Evolutionary conservation across 2,797 vertebrate genomes (phyloP).

Genomic region (Sarcophilus harrisii): DNA sequence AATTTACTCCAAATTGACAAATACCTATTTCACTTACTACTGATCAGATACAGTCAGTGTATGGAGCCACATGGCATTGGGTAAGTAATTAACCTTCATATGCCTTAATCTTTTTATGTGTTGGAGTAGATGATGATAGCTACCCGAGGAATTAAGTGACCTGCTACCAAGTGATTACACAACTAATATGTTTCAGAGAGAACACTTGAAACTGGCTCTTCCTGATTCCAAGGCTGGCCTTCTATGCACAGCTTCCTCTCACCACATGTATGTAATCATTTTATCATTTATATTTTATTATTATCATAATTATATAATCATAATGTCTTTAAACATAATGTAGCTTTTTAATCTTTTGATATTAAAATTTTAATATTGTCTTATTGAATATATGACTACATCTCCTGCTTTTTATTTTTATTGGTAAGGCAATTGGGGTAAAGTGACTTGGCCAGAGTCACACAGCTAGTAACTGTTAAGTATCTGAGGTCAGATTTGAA

Average conservation of each 20-base stretch:
- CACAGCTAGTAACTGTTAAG: too few relatives aligned
- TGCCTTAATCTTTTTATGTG: neutral
- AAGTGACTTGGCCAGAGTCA: too few relatives aligned
- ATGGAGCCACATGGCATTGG: neutral
- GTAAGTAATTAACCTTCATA: neutral
- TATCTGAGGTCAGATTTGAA: neutral
- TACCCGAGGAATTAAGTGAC: too few relatives aligned
- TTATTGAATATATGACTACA: too few relatives aligned
- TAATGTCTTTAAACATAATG: too few relatives aligned
- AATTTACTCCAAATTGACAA: neutral
- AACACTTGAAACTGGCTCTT: neutral
- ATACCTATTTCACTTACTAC: neutral
- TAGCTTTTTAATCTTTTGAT: too few relatives aligned
- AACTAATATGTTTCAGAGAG: neutral
- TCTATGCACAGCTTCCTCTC: neutral
- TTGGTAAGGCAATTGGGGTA: too few relatives aligned
- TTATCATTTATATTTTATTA: too few relatives aligned
- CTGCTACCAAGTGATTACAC: neutral
- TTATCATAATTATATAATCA: too few relatives aligned
- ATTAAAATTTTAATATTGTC: too few relatives aligned
- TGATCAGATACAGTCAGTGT: neutral
- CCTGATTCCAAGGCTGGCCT: neutral
- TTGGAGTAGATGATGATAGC: accelerated
- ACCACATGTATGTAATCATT: neutral
- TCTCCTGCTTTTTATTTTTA: too few relatives aligned